These are phyloP conservation scores for Cylindroiulus punctatus DNA, from an alignment of 2,888 invertebrate genomes.

Conservation along the genomic window DNA sequence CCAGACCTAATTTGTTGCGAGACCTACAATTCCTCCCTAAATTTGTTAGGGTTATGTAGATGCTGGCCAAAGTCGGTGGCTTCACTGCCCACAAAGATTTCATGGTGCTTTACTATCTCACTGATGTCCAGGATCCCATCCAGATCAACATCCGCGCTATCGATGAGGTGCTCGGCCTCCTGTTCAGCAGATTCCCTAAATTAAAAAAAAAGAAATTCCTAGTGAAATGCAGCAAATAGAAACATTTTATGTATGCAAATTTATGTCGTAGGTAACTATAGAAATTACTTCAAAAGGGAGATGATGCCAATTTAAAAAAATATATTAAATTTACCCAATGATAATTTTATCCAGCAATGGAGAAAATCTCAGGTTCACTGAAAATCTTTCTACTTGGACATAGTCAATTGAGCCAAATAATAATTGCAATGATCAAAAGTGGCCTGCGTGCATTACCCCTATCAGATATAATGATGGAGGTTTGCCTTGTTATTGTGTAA, in stretches of 20 bases:
- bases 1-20: background rate
- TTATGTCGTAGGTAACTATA: too few relatives aligned
- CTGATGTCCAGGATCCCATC: conserved; percentile 80
- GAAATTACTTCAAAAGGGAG: too few relatives aligned
- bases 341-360: too few relatives aligned
- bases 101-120: conserved; percentile 85
- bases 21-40: conserved; percentile 80
- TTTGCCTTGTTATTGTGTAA: background rate
- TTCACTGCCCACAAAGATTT: conserved; percentile 92
- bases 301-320: too few relatives aligned
- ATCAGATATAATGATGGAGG: background rate
- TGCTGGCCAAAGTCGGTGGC: conserved; percentile 89
- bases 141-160: conserved; percentile 84
- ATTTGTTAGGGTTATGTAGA: conserved; percentile 79
- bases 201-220: background rate
- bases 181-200: conserved; percentile 84
- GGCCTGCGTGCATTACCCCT: too few relatives aligned
- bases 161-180: conserved; percentile 90
- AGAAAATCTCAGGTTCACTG: too few relatives aligned
- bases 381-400: too few relatives aligned
- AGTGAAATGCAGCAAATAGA: background rate
- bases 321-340: too few relatives aligned
- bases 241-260: background rate
- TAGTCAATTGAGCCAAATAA: too few relatives aligned
- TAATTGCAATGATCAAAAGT: too few relatives aligned